A percentile compares a stretch with the other conserved stretches of the same genome.
phyloP scores from a whole-genome alignment of 2,888 invertebrate genomes.

The Masnerella sp. region DNA sequence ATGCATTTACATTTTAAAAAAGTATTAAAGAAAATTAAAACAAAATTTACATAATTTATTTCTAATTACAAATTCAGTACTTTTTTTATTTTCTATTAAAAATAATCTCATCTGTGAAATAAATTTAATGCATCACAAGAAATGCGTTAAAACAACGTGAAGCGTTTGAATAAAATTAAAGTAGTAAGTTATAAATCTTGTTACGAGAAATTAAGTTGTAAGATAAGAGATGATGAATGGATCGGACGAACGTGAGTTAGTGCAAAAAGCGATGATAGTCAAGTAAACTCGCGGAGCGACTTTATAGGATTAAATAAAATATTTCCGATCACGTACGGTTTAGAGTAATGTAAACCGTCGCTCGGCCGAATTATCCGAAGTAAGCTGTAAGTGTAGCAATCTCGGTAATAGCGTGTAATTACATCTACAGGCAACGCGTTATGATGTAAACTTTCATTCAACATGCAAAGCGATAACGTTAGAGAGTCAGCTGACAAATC shows the following conservation, averaged over 20 bases:
- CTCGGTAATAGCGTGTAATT: constrained; percentile 13
- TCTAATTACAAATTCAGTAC: no score
- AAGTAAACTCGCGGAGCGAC: background rate
- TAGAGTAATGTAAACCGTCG: background rate
- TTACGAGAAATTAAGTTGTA: background rate
- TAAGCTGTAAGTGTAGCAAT: constrained; percentile 5
- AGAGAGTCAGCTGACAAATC: constrained; percentile 2
- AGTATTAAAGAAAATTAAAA: no score
- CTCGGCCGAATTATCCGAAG: background rate
- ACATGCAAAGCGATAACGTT: constrained; percentile 17
- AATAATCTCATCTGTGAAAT: no score
- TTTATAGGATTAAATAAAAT: constrained; percentile 1
- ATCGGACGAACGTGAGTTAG: background rate
- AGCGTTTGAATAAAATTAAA: no score
- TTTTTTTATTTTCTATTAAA: no score
- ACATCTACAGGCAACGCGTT: background rate
- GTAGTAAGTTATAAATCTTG: background rate
- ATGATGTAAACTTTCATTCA: constrained; percentile 3
- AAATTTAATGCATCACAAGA: no score
- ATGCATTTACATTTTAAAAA: no score
- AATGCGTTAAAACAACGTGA: no score
- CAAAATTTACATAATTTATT: no score
- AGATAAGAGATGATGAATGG: background rate
- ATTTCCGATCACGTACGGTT: constrained; percentile 12
- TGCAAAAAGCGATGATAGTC: background rate